These are phyloP conservation scores for Lepidurus arcticus DNA, from an alignment of 1,140 invertebrate species.

Conservation along the genomic window DNA sequence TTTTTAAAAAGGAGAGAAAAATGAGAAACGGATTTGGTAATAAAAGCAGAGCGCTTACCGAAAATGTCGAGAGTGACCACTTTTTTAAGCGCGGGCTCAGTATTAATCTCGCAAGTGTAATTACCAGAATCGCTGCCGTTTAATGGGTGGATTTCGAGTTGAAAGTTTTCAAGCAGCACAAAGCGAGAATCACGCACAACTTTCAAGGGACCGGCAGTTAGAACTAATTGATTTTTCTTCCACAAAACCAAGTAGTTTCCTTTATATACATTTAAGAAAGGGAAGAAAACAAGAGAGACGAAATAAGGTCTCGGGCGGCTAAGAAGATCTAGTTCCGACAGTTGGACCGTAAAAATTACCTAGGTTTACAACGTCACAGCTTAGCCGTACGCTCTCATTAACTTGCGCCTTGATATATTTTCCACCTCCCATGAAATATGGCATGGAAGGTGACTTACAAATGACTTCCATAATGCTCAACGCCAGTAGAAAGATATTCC, in stretches of 20 bases:
- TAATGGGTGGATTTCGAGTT: neutral
- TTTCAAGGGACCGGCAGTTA: slow-evolving; percentile 14
- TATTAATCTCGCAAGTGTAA: slow-evolving; percentile 6
- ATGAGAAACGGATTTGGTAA: neutral
- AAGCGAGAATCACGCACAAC: slow-evolving; percentile 14
- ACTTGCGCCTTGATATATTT: slow-evolving; percentile 16
- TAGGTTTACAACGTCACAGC: slow-evolving; percentile 18
- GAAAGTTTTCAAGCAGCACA: neutral
- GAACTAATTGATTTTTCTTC: slow-evolving; percentile 22
- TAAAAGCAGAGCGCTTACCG: neutral
- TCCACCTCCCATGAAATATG: neutral
- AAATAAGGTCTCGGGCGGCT: neutral
- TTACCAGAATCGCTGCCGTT: neutral
- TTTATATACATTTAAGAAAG: neutral
- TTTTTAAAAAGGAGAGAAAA: neutral
- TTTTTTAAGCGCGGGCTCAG: neutral
- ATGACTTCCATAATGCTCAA: neutral
- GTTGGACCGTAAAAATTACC: neutral
- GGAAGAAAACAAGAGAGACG: neutral
- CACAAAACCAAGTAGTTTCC: slow-evolving; percentile 11
- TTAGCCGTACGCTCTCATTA: slow-evolving; percentile 18
- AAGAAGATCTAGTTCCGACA: neutral
- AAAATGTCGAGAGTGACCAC: slow-evolving; percentile 13
- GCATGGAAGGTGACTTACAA: neutral
- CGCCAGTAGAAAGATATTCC: neutral